A percentile compares a stretch with the other conserved stretches of the same genome.
These are phyloP conservation scores for Metellina segmentata DNA, from an alignment of 2,888 invertebrate genomes.

Conservation along the genomic window DNA sequence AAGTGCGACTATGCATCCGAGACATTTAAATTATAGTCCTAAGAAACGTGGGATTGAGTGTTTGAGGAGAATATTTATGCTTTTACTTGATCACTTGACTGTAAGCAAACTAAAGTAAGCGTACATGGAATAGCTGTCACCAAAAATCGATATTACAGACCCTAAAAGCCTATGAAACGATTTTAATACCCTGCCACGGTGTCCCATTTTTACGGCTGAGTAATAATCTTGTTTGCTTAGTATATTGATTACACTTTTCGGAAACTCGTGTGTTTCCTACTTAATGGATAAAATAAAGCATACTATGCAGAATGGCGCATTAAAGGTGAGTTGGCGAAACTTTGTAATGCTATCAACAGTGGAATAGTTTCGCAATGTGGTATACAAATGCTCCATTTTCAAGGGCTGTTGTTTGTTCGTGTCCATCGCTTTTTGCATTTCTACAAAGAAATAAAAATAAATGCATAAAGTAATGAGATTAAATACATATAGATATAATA, in stretches of 20 bases:
- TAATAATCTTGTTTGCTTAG: conserved; percentile 21
- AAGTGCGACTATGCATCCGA: no score
- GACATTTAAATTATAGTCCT: no score
- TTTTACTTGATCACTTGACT: neutral
- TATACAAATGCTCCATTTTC: no score
- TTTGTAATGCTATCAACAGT: no score
- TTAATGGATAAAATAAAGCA: conserved; percentile 5
- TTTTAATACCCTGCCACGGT: conserved; percentile 23
- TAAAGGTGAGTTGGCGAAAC: neutral
- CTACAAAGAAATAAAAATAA: no score
- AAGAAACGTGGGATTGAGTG: neutral
- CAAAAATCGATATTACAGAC: conserved; percentile 27
- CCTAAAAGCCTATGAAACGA: conserved; percentile 49
- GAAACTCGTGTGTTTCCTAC: neutral
- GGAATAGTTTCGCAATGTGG: no score
- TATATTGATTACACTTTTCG: conserved; percentile 13
- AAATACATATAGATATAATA: no score
- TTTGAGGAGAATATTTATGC: neutral
- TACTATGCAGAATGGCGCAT: neutral
- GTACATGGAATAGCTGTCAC: neutral
- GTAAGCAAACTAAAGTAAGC: neutral
- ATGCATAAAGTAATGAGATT: no score
- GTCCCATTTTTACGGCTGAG: conserved; percentile 35
- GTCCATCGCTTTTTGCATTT: no score
- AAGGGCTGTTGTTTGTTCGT: no score